Evolutionary conservation across 2,113 vertebrate genomes (phyloP).

Genomic region (Laticauda colubrina): DNA sequence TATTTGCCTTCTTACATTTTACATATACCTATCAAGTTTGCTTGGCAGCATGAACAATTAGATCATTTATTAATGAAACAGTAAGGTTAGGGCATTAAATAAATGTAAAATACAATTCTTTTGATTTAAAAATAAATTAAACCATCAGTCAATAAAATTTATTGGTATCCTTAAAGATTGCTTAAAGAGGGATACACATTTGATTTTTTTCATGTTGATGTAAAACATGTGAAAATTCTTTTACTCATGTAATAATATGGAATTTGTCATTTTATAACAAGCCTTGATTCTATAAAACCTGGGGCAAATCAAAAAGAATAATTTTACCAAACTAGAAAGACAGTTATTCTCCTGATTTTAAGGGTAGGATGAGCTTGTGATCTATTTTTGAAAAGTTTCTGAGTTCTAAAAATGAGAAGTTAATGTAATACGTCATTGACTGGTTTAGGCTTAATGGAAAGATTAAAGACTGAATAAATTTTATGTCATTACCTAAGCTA

Average conservation of each 20-base stretch:
- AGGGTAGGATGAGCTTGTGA: not conserved
- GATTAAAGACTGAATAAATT: not conserved
- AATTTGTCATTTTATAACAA: not conserved
- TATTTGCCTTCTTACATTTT: not conserved
- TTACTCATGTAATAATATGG: not conserved
- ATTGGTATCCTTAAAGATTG: not conserved
- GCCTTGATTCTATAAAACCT: not conserved
- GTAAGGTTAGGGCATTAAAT: not conserved
- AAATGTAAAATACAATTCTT: not conserved
- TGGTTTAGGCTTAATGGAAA: not conserved
- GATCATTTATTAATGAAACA: not conserved
- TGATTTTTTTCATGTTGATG: not conserved
- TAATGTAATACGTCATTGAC: not conserved
- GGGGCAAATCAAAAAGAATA: not conserved
- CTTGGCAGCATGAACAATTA: not conserved
- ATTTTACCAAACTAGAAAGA: not conserved
- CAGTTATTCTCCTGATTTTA: not conserved
- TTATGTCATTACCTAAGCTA: not conserved
- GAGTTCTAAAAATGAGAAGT: not conserved
- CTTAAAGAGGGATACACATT: not conserved
- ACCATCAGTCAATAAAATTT: not conserved
- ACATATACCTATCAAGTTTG: not conserved
- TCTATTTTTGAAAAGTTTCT: not conserved
- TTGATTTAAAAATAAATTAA: not conserved
- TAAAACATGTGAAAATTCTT: not conserved